Evolutionary conservation across 2,888 invertebrate genomes (phyloP), one percentile per base, ranked within the genome.

Genomic region (Labia minor): DNA sequence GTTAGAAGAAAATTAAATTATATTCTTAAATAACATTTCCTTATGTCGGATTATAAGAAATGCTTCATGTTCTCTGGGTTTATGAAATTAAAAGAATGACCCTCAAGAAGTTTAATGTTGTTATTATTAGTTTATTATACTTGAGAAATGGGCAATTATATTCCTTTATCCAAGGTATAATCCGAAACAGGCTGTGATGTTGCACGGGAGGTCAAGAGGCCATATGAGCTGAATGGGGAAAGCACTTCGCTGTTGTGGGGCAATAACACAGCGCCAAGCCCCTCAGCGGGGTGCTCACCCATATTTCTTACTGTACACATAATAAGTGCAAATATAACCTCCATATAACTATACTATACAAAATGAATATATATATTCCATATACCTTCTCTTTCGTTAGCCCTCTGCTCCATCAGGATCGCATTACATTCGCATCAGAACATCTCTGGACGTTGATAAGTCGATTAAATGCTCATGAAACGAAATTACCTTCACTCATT

Each of bases 361-460:
- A 16, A 16, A 14, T n/a, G 49, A 49, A 49, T 49, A 49, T 49
- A 16, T 4, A 49, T 26, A 6, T n/a, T 26, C 26, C 3, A 3
- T 8, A 26, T 26, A 8, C 26, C 26, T 3, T 26, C 8, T 26
- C 26, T 26, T n/a, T n/a, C n/a, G n/a, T n/a, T n/a, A n/a, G 6
- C 49, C 16, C 49, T 49, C 49, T 16, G 49, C n/a, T 16, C 49
- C 49, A 49, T 49, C 49, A 49, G 16, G 49, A n/a, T 49, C 49
- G 49, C 49, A 49, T 49, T 49, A 49, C 49, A 49, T 49, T 49
- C 49, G 49, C 49, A 49, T 49, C 49, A 49, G 49, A 49, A 16
- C 16, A 2, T 49, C n/a, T 16, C 49, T 49, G 49, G 49, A 49
- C 49, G 49, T 49, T 49, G 49, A 49, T 49, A 49, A 49, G 49